A percentile compares a stretch with the other conserved stretches of the same genome.
Evolutionary conservation across 92 coral and sea anemone species (phyloP).

Genomic region (Heliopora coerulea): DNA sequence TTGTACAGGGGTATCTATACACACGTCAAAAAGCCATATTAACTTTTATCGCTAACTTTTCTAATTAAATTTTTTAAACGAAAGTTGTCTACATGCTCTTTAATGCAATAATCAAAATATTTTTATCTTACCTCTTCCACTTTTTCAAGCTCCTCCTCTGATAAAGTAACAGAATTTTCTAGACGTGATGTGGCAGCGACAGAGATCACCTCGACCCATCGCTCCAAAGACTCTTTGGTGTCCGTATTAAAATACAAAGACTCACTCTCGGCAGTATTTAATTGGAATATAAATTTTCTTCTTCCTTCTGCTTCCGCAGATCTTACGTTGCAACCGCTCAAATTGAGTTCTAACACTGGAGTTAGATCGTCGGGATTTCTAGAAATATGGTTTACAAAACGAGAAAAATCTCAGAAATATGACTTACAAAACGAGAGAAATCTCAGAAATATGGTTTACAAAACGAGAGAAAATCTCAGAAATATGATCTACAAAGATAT

Average conservation of each 20-base stretch:
- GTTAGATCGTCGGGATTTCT: conserved; percentile 85
- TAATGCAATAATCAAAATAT: neutral
- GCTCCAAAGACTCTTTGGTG: conserved; percentile 79
- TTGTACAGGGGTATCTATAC: no score
- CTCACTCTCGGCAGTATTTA: conserved; percentile 76
- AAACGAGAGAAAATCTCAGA: no score
- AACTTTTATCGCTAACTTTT: no score
- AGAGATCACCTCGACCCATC: conserved; percentile 95
- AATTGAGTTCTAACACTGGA: conserved; percentile 65
- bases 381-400: no score
- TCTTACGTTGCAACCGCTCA: conserved; percentile 76
- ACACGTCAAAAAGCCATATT: no score
- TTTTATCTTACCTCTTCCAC: neutral
- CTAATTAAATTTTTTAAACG: no score
- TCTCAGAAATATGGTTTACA: no score
- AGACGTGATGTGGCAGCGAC: conserved; percentile 86
- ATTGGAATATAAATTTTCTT: conserved; percentile 76
- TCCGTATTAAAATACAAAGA: conserved; percentile 78
- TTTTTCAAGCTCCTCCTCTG: conserved; percentile 33
- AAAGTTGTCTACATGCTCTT: no score
- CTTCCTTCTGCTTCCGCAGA: conserved; percentile 77
- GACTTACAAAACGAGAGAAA: neutral
- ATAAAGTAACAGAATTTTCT: conserved; percentile 55
- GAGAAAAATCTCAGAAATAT: no score
- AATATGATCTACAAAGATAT: neutral